Evolutionary conservation across 1,140 invertebrate genomes (phyloP), one percentile per base, ranked within the genome.

Genomic region (Tenebrio molitor): DNA sequence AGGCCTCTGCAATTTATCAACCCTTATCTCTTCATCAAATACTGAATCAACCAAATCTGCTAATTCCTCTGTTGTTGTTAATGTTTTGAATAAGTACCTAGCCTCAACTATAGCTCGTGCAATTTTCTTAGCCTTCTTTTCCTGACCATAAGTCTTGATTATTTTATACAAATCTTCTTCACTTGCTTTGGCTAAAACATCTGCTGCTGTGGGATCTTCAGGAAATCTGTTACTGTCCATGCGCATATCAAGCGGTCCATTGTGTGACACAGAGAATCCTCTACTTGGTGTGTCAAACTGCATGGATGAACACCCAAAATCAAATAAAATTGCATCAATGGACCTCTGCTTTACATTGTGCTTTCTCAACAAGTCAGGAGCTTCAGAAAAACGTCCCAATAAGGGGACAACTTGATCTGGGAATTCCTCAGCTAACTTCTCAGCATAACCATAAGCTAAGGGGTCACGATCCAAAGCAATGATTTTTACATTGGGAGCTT

Each of bases 251-350:
- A 99, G 86, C 5, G 92, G 93, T 0, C 95, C 95, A 87, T 97
- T 88, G 80, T 89, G 88, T 44, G 89, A 91, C 0, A 97, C 76
- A 8, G 93, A 90, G 85, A 99, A 99, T 2, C 97, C 97, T 81
- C 97, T 87, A 12, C 88, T 85, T 1, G 89, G 84, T 77, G 87
- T 86, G 80, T 97, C 92, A 81, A 97, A 91, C 84, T 99, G 97
- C 94, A 98, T 97, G 0, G 95, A 96, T 2, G 96, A 98, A 82
- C 93, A 95, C n/a, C 97, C 97, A 83, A 95, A 92, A 86, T 98
- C 96, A 86, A 97, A 95, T 10, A 99, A 80, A 74, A 97, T 90
- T 0, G 92, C 93, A 86, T 98, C 95, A 17, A 99, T 86, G 19
- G 87, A 90, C 69, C 89, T 89, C 67, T 85, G 85, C 25, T 80